phyloP scores from a whole-genome alignment of 2,888 invertebrate genomes.

The Drosophila lacicola region DNA sequence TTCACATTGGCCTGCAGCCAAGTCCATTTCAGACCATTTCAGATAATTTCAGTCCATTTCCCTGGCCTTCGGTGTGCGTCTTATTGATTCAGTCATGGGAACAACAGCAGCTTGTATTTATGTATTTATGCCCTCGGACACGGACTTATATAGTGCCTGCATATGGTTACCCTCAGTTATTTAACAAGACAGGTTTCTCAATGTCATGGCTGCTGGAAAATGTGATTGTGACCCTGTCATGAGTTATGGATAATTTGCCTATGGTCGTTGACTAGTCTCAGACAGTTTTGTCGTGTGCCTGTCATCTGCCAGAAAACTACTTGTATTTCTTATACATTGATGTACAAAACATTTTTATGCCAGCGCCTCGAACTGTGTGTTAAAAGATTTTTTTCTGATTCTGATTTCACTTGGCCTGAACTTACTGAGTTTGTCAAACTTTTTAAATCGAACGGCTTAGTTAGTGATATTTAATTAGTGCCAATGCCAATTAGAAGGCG shows the following conservation, averaged over 20 bases:
- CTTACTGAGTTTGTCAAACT: too few species aligned
- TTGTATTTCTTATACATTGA: conserved; percentile 12
- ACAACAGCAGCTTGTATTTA: conserved; percentile 58
- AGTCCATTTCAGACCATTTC: conserved; percentile 33
- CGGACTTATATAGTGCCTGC: background rate
- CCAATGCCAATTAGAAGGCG: too few species aligned
- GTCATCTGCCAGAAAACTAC: conserved; percentile 19
- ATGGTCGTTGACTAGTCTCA: conserved; percentile 21
- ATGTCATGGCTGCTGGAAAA: conserved; percentile 55
- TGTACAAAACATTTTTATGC: background rate
- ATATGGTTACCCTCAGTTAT: conserved; percentile 1
- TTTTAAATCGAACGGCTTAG: too few species aligned
- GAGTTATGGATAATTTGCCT: conserved; percentile 54
- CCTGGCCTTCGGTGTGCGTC: conserved; percentile 43
- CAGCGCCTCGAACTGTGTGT: conserved; percentile 4
- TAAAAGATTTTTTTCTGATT: conserved; percentile 1
- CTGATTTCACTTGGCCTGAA: too few species aligned
- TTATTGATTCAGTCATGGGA: conserved; percentile 75
- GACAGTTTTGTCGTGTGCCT: conserved; percentile 41
- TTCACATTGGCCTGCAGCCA: conserved; percentile 55
- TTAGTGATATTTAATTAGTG: too few species aligned
- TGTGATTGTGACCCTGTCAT: conserved; percentile 44
- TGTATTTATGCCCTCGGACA: conserved; percentile 10
- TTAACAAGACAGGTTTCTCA: conserved; percentile 40
- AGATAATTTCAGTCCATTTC: conserved; percentile 34